These are phyloP conservation scores for Ridgeia piscesae DNA, from an alignment of 1,140 invertebrate genomes.

Conservation along the genomic window DNA sequence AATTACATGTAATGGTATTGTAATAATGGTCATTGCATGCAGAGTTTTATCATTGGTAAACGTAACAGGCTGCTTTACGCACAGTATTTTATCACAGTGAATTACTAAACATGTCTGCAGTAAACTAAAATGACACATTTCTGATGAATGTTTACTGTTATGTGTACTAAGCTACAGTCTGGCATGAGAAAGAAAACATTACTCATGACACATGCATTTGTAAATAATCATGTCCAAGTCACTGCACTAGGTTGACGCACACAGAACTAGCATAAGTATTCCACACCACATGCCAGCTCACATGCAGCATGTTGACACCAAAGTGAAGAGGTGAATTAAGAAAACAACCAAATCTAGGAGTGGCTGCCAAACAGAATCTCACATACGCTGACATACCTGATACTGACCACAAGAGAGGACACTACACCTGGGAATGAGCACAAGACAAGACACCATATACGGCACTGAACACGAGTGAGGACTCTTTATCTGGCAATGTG, in stretches of 20 bases:
- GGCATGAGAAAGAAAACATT: not conserved
- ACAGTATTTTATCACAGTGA: not conserved
- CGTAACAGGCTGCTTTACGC: not conserved
- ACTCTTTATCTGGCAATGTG: too few relatives aligned
- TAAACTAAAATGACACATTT: not conserved
- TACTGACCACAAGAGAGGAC: not conserved
- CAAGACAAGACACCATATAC: not conserved
- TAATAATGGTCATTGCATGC: not conserved
- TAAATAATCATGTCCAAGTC: not conserved
- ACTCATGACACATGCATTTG: not conserved
- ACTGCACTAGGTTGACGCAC: not conserved
- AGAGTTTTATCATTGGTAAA: not conserved
- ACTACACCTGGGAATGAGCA: not conserved
- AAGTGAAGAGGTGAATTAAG: not conserved
- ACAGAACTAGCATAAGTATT: not conserved
- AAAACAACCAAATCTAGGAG: not conserved
- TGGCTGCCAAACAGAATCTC: not conserved
- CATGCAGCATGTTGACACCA: not conserved
- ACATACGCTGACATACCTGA: not conserved
- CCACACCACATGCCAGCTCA: not conserved
- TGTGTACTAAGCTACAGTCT: not conserved
- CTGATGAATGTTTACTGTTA: not conserved
- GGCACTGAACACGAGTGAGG: too few relatives aligned
- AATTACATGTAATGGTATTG: not conserved
- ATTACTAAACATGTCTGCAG: not conserved